Evolutionary conservation across 2,797 vertebrate genomes (phyloP), one percentile per base, ranked within the genome.

Genomic region (Anniella stebbinsi): DNA sequence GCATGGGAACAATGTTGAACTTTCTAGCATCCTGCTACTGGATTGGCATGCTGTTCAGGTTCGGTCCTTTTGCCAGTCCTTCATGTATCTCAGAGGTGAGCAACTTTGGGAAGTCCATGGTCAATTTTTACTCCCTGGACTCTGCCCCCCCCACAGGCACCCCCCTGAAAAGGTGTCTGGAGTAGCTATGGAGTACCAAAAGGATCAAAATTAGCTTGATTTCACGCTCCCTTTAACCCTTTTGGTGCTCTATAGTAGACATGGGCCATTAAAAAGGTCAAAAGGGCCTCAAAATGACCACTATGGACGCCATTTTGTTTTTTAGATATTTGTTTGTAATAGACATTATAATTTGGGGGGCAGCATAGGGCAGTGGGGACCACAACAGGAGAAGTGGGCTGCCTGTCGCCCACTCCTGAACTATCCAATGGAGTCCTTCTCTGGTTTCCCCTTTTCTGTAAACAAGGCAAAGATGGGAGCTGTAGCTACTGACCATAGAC

Each of bases 1-100:
- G 30, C 41, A 86, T 63, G 2, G 0, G 70, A 41, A 48, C n/a
- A 1, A 88, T 82, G 72, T 36, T 88, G 91, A 91, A 90, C 93
- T 93, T 92, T 94, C 76, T 89, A 30, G 54, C 3, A 0, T 6
- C 57, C 0, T 2, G 30, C 38, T n/a, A 15, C 69, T 72, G 76
- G 72, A 83, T 51, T 57, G 82, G 82, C 45, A 54, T 73, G 28
- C 72, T 83, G 3, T 36, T 89, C 86, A 0, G 2, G 38, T 87
- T 66, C 89, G 85, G 80, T 91, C 72, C 89, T 87, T 91, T 69
- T 17, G 21, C 54, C 85, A 28, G 12, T n/a, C 15, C 77, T 80
- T 66, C 73, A 45, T 88, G 18, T 63, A 18, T 63, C 60, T 85
- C 82, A n/a, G 70, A 36, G 13, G n/a, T 51, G 51, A 33, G 70